Conservation (phyloP, 2,888 invertebrate species). For the Pristionchus maxplancki region DNA sequence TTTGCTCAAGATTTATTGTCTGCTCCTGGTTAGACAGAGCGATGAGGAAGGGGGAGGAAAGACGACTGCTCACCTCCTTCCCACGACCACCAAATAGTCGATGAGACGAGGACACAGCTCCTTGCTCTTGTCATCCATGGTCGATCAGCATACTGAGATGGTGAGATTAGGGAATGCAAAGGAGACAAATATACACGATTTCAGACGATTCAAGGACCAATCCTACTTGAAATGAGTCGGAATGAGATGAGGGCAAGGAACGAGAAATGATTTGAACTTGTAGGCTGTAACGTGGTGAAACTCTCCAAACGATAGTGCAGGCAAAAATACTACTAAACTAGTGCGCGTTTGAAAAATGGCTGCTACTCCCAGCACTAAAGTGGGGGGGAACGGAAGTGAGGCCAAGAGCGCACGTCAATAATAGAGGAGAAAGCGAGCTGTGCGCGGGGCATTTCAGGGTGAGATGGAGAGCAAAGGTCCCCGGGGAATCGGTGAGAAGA, state of each 20-base stretch:
- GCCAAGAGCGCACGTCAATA: not conserved
- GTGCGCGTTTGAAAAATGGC: too few species aligned
- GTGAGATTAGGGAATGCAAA: not conserved
- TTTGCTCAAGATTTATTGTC: not conserved
- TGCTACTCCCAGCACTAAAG: too few species aligned
- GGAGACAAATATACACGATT: too few species aligned
- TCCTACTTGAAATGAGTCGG: too few species aligned
- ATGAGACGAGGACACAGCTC: conserved; percentile 82
- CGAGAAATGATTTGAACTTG: too few species aligned
- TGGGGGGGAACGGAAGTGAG: not conserved
- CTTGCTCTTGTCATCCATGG: conserved; percentile 74
- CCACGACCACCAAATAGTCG: conserved; percentile 98
- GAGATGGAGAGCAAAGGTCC: not conserved
- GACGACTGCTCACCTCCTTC: conserved; percentile 78
- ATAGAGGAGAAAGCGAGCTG: not conserved
- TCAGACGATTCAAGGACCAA: too few species aligned
- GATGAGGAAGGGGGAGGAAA: not conserved
- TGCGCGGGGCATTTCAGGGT: not conserved
- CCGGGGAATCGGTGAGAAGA: not conserved
- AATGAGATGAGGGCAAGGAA: too few species aligned
- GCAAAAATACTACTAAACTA: too few species aligned
- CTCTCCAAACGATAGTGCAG: too few species aligned
- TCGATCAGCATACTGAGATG: not conserved
- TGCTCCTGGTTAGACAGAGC: not conserved
- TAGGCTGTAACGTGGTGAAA: too few species aligned